Conservation (phyloP, 2,797 vertebrate genomes). For the Sebastiscus albofasciatus region DNA sequence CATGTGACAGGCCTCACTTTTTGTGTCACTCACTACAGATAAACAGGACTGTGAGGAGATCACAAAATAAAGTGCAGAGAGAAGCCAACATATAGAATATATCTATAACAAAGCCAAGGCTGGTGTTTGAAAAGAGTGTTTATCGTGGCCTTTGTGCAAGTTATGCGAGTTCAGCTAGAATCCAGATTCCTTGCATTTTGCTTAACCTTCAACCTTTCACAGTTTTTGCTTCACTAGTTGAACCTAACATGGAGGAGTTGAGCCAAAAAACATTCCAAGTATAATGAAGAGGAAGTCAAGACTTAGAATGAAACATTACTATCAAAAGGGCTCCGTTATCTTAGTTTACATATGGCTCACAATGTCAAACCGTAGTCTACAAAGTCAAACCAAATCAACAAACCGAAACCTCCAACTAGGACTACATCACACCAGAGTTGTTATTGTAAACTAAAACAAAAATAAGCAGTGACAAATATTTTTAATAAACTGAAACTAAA, state of each 20-base stretch:
- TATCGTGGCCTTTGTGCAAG: background rate
- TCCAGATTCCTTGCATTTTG: background rate
- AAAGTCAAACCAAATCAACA: background rate
- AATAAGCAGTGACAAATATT: too few relatives aligned
- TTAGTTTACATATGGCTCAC: background rate
- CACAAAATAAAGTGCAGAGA: background rate
- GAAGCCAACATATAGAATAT: background rate
- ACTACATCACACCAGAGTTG: background rate
- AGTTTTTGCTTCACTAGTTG: background rate
- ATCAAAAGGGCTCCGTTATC: background rate
- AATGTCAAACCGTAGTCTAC: background rate
- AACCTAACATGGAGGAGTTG: background rate
- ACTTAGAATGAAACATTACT: background rate
- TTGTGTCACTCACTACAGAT: background rate
- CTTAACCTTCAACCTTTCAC: background rate
- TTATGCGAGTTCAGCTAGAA: slow-evolving; percentile 1
- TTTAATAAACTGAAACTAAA: too few relatives aligned
- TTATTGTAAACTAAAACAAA: too few relatives aligned
- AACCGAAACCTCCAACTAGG: background rate
- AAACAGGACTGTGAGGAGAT: slow-evolving; percentile 8
- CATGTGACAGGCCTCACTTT: slow-evolving; percentile 32
- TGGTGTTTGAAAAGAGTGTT: background rate
- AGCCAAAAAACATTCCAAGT: background rate
- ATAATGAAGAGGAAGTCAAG: background rate
- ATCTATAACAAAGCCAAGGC: background rate